A percentile compares a stretch with the other conserved stretches of the same genome.
These are phyloP conservation scores for Heliothis subflexa DNA, from an alignment of 1,140 invertebrate genomes.

Conservation along the genomic window DNA sequence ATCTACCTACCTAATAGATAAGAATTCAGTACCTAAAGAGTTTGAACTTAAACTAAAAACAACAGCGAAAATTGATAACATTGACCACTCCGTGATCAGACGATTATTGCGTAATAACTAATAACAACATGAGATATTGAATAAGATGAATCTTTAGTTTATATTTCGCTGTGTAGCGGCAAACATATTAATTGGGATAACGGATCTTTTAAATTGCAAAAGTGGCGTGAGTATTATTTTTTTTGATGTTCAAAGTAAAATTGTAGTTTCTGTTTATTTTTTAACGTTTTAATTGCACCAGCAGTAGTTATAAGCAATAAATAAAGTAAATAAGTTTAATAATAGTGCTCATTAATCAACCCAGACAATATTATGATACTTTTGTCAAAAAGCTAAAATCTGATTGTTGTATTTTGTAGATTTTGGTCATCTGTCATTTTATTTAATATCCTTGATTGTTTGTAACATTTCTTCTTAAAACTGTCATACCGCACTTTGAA, in stretches of 20 bases:
- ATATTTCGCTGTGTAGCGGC: slow-evolving; percentile 1
- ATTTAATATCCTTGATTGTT: too few relatives aligned
- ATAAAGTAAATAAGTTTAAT: too few relatives aligned
- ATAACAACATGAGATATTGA: slow-evolving; percentile 30
- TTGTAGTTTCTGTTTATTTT: background rate
- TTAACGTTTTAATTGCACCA: background rate
- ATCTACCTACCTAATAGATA: background rate
- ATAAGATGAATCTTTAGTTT: slow-evolving; percentile 26
- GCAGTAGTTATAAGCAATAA: too few relatives aligned
- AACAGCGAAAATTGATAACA: slow-evolving; percentile 19
- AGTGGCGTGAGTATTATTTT: slow-evolving; percentile 2
- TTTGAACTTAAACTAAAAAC: background rate
- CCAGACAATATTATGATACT: too few relatives aligned
- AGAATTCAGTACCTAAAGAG: background rate
- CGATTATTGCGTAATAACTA: slow-evolving; percentile 21
- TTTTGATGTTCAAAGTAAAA: background rate
- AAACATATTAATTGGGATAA: background rate
- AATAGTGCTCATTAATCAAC: too few relatives aligned
- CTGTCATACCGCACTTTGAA: too few relatives aligned
- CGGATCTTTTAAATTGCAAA: background rate
- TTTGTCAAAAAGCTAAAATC: too few relatives aligned
- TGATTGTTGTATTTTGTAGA: too few relatives aligned
- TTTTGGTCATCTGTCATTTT: too few relatives aligned
- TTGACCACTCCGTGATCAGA: slow-evolving; percentile 13
- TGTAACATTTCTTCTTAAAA: too few relatives aligned